Percentiles rank a stretch among this genome's conserved stretches.
These are phyloP conservation scores for Drosophila eugracilis DNA, from an alignment of 1,140 invertebrate genomes.

Conservation along the genomic window DNA sequence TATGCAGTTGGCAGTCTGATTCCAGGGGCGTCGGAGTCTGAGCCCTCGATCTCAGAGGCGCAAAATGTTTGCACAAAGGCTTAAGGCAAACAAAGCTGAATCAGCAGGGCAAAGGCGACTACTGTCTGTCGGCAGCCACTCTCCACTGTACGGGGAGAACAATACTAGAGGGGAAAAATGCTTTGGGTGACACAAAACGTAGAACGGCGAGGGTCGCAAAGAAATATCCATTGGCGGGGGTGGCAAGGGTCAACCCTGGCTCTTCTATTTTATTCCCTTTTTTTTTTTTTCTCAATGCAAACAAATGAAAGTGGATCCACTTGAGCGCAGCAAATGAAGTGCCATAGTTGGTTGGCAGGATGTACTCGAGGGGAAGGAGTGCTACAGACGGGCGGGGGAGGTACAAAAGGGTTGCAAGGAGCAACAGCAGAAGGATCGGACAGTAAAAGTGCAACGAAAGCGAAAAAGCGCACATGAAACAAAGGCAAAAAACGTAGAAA, in stretches of 20 bases:
- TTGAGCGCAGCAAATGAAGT: constrained; percentile 84
- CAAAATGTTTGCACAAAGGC: constrained; percentile 84
- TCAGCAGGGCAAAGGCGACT: constrained; percentile 63
- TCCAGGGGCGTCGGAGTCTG: constrained; percentile 12
- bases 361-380: background rate
- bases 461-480: constrained; percentile 76
- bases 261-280: constrained; percentile 16
- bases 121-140: constrained; percentile 67
- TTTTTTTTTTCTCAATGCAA: constrained; percentile 59
- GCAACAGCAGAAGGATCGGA: constrained; percentile 48
- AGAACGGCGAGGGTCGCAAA: constrained; percentile 20
- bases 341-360: constrained; percentile 52
- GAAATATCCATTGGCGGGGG: constrained; percentile 52
- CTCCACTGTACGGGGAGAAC: constrained; percentile 66
- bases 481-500: constrained; percentile 54
- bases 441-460: constrained; percentile 84
- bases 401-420: constrained; percentile 15
- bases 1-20: constrained; percentile 59
- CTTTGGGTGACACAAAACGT: constrained; percentile 64
- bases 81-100: constrained; percentile 84
- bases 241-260: constrained; percentile 7
- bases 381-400: background rate
- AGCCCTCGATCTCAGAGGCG: constrained; percentile 53
- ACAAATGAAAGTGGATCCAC: constrained; percentile 84
- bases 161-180: background rate